Percentiles rank a stretch among this genome's conserved stretches.
Conservation (phyloP, 1,140 invertebrate species). For the Papilio xuthus region DNA sequence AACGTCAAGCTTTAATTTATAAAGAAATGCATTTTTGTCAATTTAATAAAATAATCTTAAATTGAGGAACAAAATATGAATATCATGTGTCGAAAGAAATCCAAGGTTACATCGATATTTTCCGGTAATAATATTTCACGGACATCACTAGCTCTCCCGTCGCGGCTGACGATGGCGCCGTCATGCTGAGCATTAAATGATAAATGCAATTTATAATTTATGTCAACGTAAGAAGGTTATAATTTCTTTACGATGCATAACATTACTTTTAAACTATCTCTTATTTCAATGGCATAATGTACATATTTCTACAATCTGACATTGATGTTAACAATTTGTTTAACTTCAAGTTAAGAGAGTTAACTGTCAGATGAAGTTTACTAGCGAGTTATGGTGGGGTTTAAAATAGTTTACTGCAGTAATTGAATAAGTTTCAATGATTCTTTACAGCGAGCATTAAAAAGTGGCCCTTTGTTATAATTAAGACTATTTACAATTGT, state of each 20-base stretch:
- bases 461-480: background rate
- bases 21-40: too few relatives aligned
- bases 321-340: background rate
- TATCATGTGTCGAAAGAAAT: background rate
- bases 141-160: slow-evolving; percentile 12
- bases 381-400: background rate
- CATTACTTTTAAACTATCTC: background rate
- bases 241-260: background rate
- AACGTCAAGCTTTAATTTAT: too few relatives aligned
- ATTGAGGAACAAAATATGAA: background rate
- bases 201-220: slow-evolving; percentile 4
- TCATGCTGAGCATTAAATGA: background rate
- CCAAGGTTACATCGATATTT: background rate
- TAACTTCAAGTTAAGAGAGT: slow-evolving; percentile 5
- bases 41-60: background rate
- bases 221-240: background rate
- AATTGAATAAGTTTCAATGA: slow-evolving; percentile 12
- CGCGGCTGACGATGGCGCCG: slow-evolving; percentile 14
- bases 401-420: slow-evolving; percentile 15
- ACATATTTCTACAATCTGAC: background rate
- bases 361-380: background rate
- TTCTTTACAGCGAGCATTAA: background rate
- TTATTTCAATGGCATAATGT: slow-evolving; percentile 1
- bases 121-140: background rate
- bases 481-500: too few relatives aligned